Percentiles rank a stretch among this genome's conserved stretches.
Evolutionary conservation across 2,888 invertebrate species (phyloP).

Genomic region (Melipona bicolor): DNA sequence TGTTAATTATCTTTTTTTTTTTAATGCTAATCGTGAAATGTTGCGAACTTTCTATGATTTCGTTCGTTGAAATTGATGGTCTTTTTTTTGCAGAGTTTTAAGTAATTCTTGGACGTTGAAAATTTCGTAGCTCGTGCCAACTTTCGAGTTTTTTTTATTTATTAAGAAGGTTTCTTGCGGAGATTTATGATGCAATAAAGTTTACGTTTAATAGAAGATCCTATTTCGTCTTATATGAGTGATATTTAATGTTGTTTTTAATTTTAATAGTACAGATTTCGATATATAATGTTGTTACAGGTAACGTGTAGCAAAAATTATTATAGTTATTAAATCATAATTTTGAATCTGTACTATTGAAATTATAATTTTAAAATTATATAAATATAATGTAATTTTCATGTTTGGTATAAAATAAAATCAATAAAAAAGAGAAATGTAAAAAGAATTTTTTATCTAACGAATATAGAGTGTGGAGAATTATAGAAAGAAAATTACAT

Average conservation of each 20-base stretch:
- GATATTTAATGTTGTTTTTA: background rate
- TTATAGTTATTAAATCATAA: too few species aligned
- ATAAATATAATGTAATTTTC: background rate
- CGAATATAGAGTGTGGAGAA: too few species aligned
- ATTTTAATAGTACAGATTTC: too few species aligned
- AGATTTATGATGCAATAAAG: background rate
- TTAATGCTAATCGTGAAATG: background rate
- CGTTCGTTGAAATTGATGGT: background rate
- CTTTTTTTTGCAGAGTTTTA: background rate
- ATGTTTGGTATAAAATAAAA: background rate
- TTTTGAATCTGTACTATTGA: too few species aligned
- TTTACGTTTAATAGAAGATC: too few species aligned
- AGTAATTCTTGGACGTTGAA: background rate
- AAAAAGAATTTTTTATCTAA: too few species aligned
- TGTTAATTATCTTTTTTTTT: slow-evolving; percentile 8
- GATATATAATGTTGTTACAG: too few species aligned
- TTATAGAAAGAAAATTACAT: too few species aligned
- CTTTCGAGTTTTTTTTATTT: background rate
- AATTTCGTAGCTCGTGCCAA: background rate
- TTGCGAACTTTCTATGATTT: background rate
- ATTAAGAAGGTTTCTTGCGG: background rate
- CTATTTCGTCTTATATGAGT: background rate
- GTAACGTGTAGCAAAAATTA: too few species aligned
- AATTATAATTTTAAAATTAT: background rate
- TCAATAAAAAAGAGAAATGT: background rate